Evolutionary conservation across 2,797 vertebrate species (phyloP).

Genomic region (Paguma larvata): DNA sequence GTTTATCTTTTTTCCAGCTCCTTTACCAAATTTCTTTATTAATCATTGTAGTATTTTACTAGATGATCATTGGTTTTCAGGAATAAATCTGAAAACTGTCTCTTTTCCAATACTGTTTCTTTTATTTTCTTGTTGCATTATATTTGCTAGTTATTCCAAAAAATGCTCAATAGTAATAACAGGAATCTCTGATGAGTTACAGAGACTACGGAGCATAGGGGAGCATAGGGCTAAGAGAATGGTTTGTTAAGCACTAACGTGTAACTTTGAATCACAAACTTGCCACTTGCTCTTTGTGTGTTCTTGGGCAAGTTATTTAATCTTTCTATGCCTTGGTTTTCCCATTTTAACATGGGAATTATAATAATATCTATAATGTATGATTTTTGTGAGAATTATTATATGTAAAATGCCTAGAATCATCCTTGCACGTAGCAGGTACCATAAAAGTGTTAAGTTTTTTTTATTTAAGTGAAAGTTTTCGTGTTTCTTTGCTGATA

Average conservation of each 20-base stretch:
- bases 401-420: not conserved
- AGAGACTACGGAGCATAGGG: not conserved
- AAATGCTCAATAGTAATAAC: not conserved
- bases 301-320: not conserved
- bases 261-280: not conserved
- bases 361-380: not conserved
- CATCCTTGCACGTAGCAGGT: not conserved
- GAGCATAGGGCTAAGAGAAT: not conserved
- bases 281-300: not conserved
- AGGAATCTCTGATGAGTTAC: not conserved
- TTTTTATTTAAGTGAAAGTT: conserved; percentile 19
- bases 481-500: not conserved
- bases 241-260: not conserved
- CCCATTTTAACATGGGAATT: not conserved
- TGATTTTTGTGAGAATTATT: conserved; percentile 15
- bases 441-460: not conserved
- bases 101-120: not conserved
- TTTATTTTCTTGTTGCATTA: not conserved
- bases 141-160: not conserved
- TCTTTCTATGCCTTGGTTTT: not conserved
- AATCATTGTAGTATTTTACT: not conserved
- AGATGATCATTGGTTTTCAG: not conserved
- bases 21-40: not conserved
- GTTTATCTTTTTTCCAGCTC: not conserved
- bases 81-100: not conserved